These are phyloP conservation scores for Scolopax rusticola DNA, from an alignment of 2,797 vertebrate species.

Conservation along the genomic window DNA sequence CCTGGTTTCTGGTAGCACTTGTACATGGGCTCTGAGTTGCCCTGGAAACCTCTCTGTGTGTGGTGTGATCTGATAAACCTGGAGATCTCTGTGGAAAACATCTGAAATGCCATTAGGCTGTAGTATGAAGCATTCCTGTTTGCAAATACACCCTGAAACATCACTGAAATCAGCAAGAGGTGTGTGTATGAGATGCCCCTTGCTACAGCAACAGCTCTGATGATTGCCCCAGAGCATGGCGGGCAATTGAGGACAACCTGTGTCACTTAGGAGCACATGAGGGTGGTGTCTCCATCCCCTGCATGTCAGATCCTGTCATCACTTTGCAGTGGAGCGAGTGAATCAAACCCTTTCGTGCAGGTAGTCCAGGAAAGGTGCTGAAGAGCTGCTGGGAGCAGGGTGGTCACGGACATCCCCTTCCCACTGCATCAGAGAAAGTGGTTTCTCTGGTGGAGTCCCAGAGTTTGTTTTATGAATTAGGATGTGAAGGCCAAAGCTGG, in stretches of 20 bases:
- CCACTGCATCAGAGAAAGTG: accelerated
- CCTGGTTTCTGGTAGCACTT: not conserved
- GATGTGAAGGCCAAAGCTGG: not conserved
- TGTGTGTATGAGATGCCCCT: accelerated
- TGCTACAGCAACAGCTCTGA: not conserved
- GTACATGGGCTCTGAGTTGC: accelerated
- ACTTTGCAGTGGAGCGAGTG: accelerated
- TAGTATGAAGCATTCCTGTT: not conserved
- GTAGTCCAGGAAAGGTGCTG: not conserved
- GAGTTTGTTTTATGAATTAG: not conserved
- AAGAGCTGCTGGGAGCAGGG: not conserved
- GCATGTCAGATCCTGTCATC: accelerated
- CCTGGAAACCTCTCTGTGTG: not conserved
- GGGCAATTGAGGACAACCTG: accelerated
- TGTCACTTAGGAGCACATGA: accelerated
- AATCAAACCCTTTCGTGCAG: not conserved
- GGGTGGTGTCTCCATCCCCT: accelerated
- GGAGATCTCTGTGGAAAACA: not conserved
- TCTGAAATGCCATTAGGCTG: accelerated
- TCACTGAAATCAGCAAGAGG: not conserved
- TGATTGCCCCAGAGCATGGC: accelerated
- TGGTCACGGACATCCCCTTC: accelerated
- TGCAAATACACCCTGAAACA: not conserved
- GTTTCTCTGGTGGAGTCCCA: accelerated
- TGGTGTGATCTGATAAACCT: not conserved